phyloP scores from a whole-genome alignment of 2,113 vertebrate genomes.

The Actenoides hombroni region DNA sequence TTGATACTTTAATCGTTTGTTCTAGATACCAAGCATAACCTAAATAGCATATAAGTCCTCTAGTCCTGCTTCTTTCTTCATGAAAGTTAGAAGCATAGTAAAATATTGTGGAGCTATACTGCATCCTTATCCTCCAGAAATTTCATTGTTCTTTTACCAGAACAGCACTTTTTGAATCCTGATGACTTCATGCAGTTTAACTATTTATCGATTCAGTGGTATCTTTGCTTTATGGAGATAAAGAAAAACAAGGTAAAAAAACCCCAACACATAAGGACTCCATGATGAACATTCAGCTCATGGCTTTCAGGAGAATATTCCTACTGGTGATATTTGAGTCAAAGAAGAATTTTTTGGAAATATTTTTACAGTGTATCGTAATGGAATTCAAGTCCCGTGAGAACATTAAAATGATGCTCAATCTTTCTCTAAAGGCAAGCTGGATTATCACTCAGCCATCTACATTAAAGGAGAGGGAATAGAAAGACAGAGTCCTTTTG shows the following conservation, averaged over 20 bases:
- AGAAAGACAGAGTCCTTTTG: neutral
- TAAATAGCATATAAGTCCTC: neutral
- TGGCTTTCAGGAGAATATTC: neutral
- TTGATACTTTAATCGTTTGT: neutral
- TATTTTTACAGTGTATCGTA: neutral
- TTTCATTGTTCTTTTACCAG: neutral
- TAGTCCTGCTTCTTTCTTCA: neutral
- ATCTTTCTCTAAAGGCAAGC: neutral
- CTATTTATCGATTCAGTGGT: accelerated
- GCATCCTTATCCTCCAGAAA: neutral
- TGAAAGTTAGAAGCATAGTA: neutral
- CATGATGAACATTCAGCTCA: neutral
- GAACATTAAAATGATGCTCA: neutral
- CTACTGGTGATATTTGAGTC: neutral
- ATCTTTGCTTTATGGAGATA: neutral
- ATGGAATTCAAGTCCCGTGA: neutral
- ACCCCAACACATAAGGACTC: neutral
- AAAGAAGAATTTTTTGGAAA: conserved; percentile 30
- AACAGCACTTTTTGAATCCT: neutral
- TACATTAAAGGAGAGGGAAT: neutral
- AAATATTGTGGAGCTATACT: neutral
- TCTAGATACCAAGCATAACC: neutral
- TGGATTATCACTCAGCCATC: neutral
- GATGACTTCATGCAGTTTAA: neutral
- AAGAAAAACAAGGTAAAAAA: neutral